A percentile compares a stretch with the other conserved stretches of the same genome.
phyloP scores from a whole-genome alignment of 2,888 invertebrate genomes.

The Spatulosminthurus flaviceps region DNA sequence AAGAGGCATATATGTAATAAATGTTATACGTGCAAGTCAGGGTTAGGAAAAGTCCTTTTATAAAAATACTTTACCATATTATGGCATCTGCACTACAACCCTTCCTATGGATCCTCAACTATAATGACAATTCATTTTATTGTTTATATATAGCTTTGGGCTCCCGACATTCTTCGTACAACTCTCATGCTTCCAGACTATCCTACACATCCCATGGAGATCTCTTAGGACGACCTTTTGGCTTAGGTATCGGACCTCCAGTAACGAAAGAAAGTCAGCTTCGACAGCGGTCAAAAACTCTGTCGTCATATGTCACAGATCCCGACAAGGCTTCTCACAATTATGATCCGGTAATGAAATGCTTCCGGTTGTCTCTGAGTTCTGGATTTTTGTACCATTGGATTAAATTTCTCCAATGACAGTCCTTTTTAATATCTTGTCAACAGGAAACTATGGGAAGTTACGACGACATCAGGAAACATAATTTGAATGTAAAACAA shows the following conservation, averaged over 20 bases:
- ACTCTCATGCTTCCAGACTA: slow-evolving; percentile 90
- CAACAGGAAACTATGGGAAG: slow-evolving; percentile 55
- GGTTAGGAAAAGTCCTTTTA: too few relatives aligned
- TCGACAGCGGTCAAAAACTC: slow-evolving; percentile 68
- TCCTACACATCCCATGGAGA: slow-evolving; percentile 96
- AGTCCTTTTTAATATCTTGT: not conserved
- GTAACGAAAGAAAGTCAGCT: slow-evolving; percentile 89
- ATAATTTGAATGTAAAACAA: slow-evolving; percentile 46
- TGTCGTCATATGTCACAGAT: slow-evolving; percentile 55
- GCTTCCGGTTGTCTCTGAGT: not conserved
- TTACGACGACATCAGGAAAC: slow-evolving; percentile 54
- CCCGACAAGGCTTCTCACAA: slow-evolving; percentile 46
- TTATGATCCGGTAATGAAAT: slow-evolving; percentile 49
- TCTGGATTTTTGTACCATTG: not conserved
- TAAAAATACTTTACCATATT: too few relatives aligned
- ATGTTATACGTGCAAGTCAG: too few relatives aligned
- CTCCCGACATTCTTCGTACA: slow-evolving; percentile 91
- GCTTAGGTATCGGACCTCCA: slow-evolving; percentile 67
- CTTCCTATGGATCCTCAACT: too few relatives aligned
- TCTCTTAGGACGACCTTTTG: slow-evolving; percentile 75
- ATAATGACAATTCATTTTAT: not conserved
- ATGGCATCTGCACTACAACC: too few relatives aligned
- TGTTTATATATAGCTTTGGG: slow-evolving; percentile 71
- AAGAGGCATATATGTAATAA: too few relatives aligned
- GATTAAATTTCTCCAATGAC: not conserved